Evolutionary conservation across 2,888 invertebrate genomes (phyloP).

Genomic region (Drosophila meridiana): DNA sequence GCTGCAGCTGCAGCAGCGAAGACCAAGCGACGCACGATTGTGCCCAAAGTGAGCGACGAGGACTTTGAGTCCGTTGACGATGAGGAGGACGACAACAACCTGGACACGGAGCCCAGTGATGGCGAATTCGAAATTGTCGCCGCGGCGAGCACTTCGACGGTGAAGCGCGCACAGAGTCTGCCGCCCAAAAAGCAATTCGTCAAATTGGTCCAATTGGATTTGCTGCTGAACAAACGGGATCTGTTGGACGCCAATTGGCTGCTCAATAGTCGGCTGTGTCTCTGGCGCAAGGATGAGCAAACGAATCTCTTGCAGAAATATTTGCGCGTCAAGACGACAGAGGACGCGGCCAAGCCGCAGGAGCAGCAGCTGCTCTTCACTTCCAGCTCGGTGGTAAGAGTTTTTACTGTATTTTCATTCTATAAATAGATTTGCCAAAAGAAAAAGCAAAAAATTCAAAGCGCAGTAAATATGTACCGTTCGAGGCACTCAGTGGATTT

Average conservation of each 20-base stretch:
- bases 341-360: conserved; percentile 51
- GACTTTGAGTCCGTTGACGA: conserved; percentile 68
- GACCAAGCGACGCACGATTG: conserved; percentile 66
- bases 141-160: conserved; percentile 56
- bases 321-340: conserved; percentile 80
- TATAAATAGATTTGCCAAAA: not conserved
- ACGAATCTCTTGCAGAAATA: conserved; percentile 84
- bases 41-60: conserved; percentile 74
- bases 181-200: conserved; percentile 80
- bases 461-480: not conserved
- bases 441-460: not conserved
- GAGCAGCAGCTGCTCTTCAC: conserved; percentile 83
- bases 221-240: conserved; percentile 83
- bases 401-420: not conserved
- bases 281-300: conserved; percentile 84
- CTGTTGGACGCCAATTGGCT: conserved; percentile 76
- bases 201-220: conserved; percentile 63
- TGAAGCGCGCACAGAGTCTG: conserved; percentile 62
- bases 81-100: conserved; percentile 57
- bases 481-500: not conserved
- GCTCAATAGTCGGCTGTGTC: conserved; percentile 82
- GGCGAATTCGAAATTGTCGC: conserved; percentile 67
- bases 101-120: conserved; percentile 68
- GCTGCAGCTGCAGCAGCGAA: conserved; percentile 64
- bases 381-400: conserved; percentile 84